Evolutionary conservation across 1,140 invertebrate genomes (phyloP).

Genomic region (Zaprionus ghesquierei): DNA sequence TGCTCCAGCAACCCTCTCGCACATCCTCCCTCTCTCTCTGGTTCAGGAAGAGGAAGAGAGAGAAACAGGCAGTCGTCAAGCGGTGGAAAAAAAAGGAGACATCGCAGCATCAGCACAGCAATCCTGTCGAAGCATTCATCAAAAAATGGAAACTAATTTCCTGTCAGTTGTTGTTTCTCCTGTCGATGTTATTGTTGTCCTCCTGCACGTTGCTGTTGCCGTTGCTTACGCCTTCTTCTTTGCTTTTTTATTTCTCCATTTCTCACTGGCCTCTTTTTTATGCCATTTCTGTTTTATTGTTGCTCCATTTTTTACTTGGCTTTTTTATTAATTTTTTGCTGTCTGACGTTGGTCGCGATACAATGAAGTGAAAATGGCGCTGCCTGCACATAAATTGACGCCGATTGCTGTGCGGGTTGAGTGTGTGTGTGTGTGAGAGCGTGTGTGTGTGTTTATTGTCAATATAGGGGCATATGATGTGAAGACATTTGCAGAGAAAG

Average conservation of each 20-base stretch:
- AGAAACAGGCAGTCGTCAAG: conserved; percentile 21
- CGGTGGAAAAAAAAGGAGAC: conserved; percentile 45
- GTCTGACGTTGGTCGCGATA: conserved; percentile 75
- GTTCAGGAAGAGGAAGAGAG: conserved; percentile 45
- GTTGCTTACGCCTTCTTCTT: conserved; percentile 68
- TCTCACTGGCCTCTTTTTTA: conserved; percentile 18
- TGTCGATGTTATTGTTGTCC: conserved; percentile 33
- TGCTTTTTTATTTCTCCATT: conserved; percentile 43
- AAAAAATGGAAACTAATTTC: conserved; percentile 82
- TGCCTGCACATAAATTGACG: conserved; percentile 77
- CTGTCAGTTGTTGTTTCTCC: conserved; percentile 79
- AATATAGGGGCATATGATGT: background rate
- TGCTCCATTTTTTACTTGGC: conserved; percentile 72
- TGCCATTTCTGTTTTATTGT: conserved; percentile 76
- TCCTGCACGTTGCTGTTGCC: conserved; percentile 1
- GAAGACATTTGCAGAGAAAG: background rate
- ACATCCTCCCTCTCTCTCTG: conserved; percentile 3
- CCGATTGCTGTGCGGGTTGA: conserved; percentile 53
- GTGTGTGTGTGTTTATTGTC: conserved; percentile 17
- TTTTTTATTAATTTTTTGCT: conserved; percentile 78
- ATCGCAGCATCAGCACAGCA: conserved; percentile 60
- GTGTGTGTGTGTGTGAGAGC: background rate
- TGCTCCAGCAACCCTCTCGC: background rate
- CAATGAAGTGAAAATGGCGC: conserved; percentile 79
- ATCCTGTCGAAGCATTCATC: conserved; percentile 82